phyloP scores from a whole-genome alignment of 2,113 vertebrate genomes.

The Trematomus loennbergii region DNA sequence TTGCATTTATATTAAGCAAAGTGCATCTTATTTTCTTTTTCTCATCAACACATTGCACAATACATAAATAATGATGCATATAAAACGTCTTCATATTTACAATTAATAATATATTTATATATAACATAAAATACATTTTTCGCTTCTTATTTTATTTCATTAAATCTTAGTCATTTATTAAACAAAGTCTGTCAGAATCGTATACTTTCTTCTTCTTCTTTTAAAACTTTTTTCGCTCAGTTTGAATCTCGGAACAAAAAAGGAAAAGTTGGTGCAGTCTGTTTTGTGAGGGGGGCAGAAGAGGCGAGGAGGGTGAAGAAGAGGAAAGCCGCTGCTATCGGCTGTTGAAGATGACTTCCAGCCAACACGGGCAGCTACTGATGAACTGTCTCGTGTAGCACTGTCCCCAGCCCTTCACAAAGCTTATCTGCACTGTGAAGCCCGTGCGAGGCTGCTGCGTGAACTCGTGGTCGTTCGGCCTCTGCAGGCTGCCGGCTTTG shows the following conservation, averaged over 20 bases:
- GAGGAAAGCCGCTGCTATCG: slow-evolving; percentile 85
- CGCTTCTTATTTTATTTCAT: slow-evolving; percentile 89
- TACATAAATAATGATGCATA: slow-evolving; percentile 99
- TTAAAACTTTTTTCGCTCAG: slow-evolving; percentile 66
- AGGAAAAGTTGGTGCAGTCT: slow-evolving; percentile 61
- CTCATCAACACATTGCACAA: slow-evolving; percentile 99
- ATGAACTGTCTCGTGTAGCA: slow-evolving; percentile 99
- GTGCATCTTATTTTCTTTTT: slow-evolving; percentile 99
- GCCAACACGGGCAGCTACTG: slow-evolving; percentile 99
- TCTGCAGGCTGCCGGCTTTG: slow-evolving; percentile 94
- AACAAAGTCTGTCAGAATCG: slow-evolving; percentile 86
- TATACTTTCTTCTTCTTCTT: slow-evolving; percentile 79
- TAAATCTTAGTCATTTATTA: slow-evolving; percentile 92
- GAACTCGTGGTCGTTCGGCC: slow-evolving; percentile 99
- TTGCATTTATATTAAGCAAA: slow-evolving; percentile 99
- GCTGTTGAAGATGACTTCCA: slow-evolving; percentile 98
- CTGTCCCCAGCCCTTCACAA: slow-evolving; percentile 99
- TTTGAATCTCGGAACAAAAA: slow-evolving; percentile 66
- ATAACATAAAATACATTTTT: slow-evolving; percentile 99
- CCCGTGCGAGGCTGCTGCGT: slow-evolving; percentile 96
- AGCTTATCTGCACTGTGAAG: slow-evolving; percentile 99
- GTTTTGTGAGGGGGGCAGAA: slow-evolving; percentile 23
- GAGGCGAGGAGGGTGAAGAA: slow-evolving; percentile 28
- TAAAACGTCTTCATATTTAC: slow-evolving; percentile 99
- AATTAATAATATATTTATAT: slow-evolving; percentile 99